Evolutionary conservation across 1,140 invertebrate species (phyloP).

Genomic region (Drosophila guanche): DNA sequence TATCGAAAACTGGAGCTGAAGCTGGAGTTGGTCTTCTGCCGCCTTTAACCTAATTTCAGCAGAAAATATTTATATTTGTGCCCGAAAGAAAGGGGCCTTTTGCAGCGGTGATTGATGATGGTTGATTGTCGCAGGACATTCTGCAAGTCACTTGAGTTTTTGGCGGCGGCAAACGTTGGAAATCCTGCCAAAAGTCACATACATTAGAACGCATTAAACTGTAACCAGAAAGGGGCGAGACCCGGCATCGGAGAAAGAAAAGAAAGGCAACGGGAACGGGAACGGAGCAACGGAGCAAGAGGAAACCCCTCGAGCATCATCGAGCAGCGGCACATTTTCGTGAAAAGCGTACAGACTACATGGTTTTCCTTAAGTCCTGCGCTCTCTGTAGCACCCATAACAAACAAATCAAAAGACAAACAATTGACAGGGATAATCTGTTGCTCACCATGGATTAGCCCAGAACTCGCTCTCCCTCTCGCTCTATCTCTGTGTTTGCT

Average conservation of each 20-base stretch:
- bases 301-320: conserved; percentile 51
- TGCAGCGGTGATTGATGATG: conserved; percentile 68
- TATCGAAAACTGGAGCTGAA: conserved; percentile 44
- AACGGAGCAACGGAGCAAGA: conserved; percentile 1
- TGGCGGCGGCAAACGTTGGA: conserved; percentile 55
- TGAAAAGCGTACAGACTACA: conserved; percentile 41
- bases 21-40: conserved; percentile 22
- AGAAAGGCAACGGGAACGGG: conserved; percentile 14
- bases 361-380: conserved; percentile 24
- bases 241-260: conserved; percentile 24
- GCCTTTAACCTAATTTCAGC: conserved; percentile 80
- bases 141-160: conserved; percentile 70
- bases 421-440: conserved; percentile 80
- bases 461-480: conserved; percentile 16
- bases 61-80: conserved; percentile 75
- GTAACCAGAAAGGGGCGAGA: conserved; percentile 72
- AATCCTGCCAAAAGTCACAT: conserved; percentile 78
- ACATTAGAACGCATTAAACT: conserved; percentile 83
- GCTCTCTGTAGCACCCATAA: conserved; percentile 41
- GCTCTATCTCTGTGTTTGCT: background rate
- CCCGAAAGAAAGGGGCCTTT: conserved; percentile 50
- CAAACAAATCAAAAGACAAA: conserved; percentile 77
- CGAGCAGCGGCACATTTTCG: conserved; percentile 26
- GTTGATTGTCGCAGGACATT: conserved; percentile 63
- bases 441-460: conserved; percentile 77